Evolutionary conservation across 2,888 invertebrate species (phyloP), one percentile per base, ranked within the genome.

Genomic region (Euzophera pinguis): DNA sequence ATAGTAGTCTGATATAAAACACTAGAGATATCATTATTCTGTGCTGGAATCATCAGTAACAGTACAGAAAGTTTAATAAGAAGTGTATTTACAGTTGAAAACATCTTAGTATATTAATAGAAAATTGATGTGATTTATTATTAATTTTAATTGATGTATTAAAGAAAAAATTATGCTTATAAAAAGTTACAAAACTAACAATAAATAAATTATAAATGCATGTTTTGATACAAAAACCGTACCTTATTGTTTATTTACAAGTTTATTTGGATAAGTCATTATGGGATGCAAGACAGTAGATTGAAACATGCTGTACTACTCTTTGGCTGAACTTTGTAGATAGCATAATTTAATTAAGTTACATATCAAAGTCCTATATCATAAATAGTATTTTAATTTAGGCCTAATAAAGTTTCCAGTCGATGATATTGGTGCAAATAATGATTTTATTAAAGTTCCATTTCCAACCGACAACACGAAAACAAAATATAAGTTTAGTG

Each of bases 241-340:
- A 43, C 13, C 43, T 13, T 27, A 13, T 16, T 29, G 4, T 7
- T 10, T 35, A 35, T 39, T 3, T 5, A 22, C 2, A 22, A 32
- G 32, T 1, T 8, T 6, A 32, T 35, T n/a, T 35, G n/a, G 3
- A n/a, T n/a, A 35, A 35, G 2, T 35, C 4, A n/a, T n/a, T 8
- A 32, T n/a, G n/a, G 35, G 35, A 35, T 35, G 22, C 22, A 22
- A 35, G 35, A 35, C 35, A 35, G 35, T 35, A 1, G n/a, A n/a
- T n/a, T 35, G 35, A 35, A n/a, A n/a, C n/a, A n/a, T n/a, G n/a
- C 27, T 43, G 12, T 32, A 50, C 38, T 51, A 53, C 29, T 59
- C 59, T 59, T 59, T 59, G 59, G 59, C 53, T 57, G 52, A 55
- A 48, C 35, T 50, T 47, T 34, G 22, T 22, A 34, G 32, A 32